Conservation (phyloP, 2,113 vertebrate genomes). For the Emydura subglobosa region DNA sequence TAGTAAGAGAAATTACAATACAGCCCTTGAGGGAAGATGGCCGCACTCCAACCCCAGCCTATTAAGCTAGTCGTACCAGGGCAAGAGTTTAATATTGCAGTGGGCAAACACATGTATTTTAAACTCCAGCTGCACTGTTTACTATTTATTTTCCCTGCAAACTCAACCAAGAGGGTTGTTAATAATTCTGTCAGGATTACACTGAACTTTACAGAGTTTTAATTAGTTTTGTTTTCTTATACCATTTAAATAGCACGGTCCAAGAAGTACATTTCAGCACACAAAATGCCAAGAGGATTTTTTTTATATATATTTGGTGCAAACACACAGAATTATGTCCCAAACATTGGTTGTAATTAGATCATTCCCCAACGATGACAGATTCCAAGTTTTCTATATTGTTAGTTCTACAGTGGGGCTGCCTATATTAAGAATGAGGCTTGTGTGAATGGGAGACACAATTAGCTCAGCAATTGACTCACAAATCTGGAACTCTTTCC, state of each 20-base stretch:
- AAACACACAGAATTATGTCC: not conserved
- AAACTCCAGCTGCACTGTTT: constrained; percentile 59
- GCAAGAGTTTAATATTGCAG: constrained; percentile 59
- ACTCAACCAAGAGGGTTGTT: not conserved
- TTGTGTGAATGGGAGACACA: not conserved
- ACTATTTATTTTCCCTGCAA: constrained; percentile 47
- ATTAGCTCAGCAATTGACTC: not conserved
- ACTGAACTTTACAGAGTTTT: constrained; percentile 5
- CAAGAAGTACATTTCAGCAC: not conserved
- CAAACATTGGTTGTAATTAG: not conserved
- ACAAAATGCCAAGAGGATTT: constrained; percentile 18
- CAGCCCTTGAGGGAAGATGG: not conserved
- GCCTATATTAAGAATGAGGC: not conserved
- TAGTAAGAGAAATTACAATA: not conserved
- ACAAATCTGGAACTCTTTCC: fast-evolving
- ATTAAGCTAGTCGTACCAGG: constrained; percentile 42
- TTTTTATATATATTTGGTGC: not conserved
- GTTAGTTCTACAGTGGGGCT: not conserved
- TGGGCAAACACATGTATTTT: constrained; percentile 54
- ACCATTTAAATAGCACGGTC: not conserved
- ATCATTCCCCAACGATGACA: not conserved
- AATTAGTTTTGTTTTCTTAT: constrained; percentile 39
- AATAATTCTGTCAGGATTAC: constrained; percentile 23
- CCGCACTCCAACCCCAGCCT: constrained; percentile 18
- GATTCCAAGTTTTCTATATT: constrained; percentile 8